Evolutionary conservation across 2,797 vertebrate genomes (phyloP).

Genomic region (Xyrichtys novacula): DNA sequence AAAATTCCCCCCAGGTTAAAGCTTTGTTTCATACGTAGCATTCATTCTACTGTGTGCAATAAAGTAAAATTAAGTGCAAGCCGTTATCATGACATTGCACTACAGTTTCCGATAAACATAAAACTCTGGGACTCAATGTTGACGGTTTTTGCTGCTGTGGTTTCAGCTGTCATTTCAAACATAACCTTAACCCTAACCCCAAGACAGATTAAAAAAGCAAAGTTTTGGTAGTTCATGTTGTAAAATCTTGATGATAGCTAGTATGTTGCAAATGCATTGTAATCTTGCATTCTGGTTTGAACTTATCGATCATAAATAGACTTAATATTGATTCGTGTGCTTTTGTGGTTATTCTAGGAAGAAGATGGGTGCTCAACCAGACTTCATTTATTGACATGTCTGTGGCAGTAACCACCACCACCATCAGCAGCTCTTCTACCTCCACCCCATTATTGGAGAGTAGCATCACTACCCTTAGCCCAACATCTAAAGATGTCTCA

Average conservation of each 20-base stretch:
- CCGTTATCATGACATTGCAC: no score
- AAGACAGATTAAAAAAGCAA: no score
- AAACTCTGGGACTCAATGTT: no score
- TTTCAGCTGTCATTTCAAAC: no score
- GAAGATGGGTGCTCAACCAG: constrained; percentile 70
- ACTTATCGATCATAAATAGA: not conserved
- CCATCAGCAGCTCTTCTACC: constrained; percentile 43
- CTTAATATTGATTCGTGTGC: not conserved
- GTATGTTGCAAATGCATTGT: no score
- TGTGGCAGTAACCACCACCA: constrained; percentile 53
- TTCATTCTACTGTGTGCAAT: constrained; percentile 13
- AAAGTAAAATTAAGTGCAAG: no score
- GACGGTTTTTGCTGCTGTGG: no score
- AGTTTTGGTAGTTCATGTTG: no score
- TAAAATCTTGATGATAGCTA: no score
- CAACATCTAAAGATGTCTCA: constrained; percentile 38
- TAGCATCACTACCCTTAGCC: constrained; percentile 38
- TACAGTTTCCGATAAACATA: no score
- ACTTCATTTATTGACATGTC: constrained; percentile 80
- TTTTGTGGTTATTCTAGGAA: constrained; percentile 71
- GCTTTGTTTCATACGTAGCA: constrained; percentile 1
- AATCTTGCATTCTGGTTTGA: not conserved
- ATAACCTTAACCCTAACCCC: no score
- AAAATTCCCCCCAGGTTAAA: constrained; percentile 8
- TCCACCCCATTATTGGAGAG: constrained; percentile 53